Evolutionary conservation across 2,113 vertebrate species (phyloP), one percentile per base, ranked within the genome.

Genomic region (Alexandromys fortis): DNA sequence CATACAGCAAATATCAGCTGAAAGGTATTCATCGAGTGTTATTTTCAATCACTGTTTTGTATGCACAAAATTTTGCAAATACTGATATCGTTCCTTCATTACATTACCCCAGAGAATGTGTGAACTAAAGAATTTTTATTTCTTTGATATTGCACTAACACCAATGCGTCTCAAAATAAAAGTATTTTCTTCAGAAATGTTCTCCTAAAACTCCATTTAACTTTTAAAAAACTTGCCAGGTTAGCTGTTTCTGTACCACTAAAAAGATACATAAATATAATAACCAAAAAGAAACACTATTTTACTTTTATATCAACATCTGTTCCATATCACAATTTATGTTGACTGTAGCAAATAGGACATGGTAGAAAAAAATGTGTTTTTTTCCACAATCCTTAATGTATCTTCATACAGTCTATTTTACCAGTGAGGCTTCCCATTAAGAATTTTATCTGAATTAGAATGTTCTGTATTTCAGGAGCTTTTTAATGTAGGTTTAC

Each of bases 221-320:
- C 30, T 86, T 76, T 73, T 38, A 4, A 73, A 90, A 86, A 79
- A 3, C 0, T 49, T 68, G 35, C 26, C n/a, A 94, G 33, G 89
- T 91, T 93, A 94, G 63, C 52, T 76, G 13, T 90, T 97, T 91
- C 68, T 90, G 28, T 28, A 24, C 45, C 47, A 72, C 68, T 93
- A 93, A 94, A 81, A 73, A 95, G 58, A 7, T 30, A 68, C 21
- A 77, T 93, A 93, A 92, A 90, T 96, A 91, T 92, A 92, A 90
- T 61, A n/a, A 96, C 70, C 45, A 52, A 95, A 93, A 85, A 24
- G 24, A 94, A 92, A 73, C 14, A 33, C 75, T 91, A 55, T 17
- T 93, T 95, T 81, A 26, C 47, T 89, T 95, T 96, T 92, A 91
- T 33, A 75, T 14, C 10, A 79, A 76, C 95, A 88, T 95, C 94